Conservation (phyloP, 2,113 vertebrate species). For the Macroglossus sobrinus region DNA sequence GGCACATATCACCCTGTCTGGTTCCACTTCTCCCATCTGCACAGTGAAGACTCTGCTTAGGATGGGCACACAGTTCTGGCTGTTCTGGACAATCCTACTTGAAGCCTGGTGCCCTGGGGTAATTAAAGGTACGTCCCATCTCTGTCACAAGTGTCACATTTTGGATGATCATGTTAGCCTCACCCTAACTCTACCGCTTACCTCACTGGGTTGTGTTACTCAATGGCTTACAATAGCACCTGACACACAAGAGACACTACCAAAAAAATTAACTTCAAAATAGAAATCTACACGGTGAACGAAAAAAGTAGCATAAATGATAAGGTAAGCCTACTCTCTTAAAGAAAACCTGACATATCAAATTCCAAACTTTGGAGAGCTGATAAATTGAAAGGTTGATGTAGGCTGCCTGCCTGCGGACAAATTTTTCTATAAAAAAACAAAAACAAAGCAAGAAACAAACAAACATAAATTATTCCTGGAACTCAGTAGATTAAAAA, state of each 20-base stretch:
- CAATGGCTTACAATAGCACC: background rate
- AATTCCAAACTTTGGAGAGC: background rate
- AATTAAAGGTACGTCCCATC: background rate
- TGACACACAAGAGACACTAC: background rate
- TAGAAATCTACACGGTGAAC: background rate
- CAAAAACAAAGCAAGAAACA: background rate
- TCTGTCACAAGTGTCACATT: background rate
- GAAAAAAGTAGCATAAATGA: background rate
- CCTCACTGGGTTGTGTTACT: background rate
- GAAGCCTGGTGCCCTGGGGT: background rate
- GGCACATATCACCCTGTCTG: too few relatives aligned
- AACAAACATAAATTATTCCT: background rate
- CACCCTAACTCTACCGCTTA: background rate
- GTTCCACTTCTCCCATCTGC: background rate
- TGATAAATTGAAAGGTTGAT: background rate
- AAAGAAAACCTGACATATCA: background rate
- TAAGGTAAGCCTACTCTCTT: background rate
- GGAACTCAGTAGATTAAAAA: background rate
- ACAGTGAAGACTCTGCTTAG: background rate
- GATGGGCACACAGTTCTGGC: background rate
- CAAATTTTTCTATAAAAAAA: background rate
- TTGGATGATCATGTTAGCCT: background rate
- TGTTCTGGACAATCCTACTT: background rate
- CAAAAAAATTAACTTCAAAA: background rate
- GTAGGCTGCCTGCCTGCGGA: background rate